Base-by-base conservation (phyloP, 2,113 vertebrate genomes). In the Dascyllus trimaculatus region DNA sequence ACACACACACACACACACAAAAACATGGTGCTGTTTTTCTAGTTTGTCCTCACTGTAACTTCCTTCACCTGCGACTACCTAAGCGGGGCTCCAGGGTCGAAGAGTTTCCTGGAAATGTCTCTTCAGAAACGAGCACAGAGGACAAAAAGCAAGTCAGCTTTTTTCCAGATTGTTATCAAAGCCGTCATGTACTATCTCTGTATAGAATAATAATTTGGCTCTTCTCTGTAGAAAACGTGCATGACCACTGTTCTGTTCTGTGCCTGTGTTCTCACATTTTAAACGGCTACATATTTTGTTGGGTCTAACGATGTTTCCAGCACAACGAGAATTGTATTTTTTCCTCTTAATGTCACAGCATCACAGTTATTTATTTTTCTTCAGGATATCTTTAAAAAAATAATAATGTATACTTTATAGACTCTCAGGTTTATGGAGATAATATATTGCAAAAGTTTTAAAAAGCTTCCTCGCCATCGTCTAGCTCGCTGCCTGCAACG, bases 391-490 rank as follows among this genome's bases (percentile, higher is more conserved):
- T 75, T 62, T 67, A 51, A 69, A 49, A 32, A 10, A 73, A 81
- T 24, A 70, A 64, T 65, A 78, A 65, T 74, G 35, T 80, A 82
- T 56, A 82, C 71, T 14, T 76, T 59, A 80, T 89, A 85, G 71
- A 87, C 80, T 90, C 92, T 93, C 92, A 93, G 92, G 92, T 92
- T 89, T 72, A 88, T 69, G 68, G 69, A 80, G 75, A 90, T 86
- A 60, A 80, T 85, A 87, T 83, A 89, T 83, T 69, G 60, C 75
- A 81, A 82, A 57, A 25, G 49, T 88, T 88, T 65, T 13, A 57
- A 78, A 86, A 85, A 75, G 82, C 77, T 86, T 92, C 80, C 81
- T 73, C 26, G 71, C 74, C 78, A 48, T 75, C 62, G 26, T 78
- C 63, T 77, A 82, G 78, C 76, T 87, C 78, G 71, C 66, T 71